Percentiles rank a stretch among this genome's conserved stretches.
phyloP scores from a whole-genome alignment of 2,113 vertebrate species.

The Falcunculus frontatus region DNA sequence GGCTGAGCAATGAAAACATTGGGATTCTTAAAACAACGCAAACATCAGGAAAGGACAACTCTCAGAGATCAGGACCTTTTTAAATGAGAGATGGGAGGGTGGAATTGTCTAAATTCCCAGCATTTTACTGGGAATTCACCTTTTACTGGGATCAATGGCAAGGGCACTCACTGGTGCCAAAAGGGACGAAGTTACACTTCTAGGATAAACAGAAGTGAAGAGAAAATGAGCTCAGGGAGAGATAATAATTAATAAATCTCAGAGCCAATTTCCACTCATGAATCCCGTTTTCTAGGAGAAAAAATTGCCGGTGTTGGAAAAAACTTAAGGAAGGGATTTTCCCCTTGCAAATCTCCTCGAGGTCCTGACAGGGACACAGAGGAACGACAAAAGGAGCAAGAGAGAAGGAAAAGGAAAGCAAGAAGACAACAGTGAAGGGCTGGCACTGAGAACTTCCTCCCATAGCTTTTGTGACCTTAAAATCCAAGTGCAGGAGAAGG shows the following conservation, averaged over 20 bases:
- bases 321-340: background rate
- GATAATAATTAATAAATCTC: background rate
- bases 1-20: background rate
- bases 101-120: background rate
- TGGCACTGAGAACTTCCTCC: background rate
- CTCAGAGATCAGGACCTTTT: background rate
- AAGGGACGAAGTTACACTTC: background rate
- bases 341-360: background rate
- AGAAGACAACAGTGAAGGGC: background rate
- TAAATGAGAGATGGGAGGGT: background rate
- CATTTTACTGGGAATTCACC: background rate
- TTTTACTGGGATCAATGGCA: background rate
- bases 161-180: background rate
- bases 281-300: background rate
- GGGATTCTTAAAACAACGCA: background rate
- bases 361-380: rapidly evolving
- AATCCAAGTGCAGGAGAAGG: background rate
- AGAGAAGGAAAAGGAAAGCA: background rate
- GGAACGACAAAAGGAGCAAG: background rate
- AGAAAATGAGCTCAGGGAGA: background rate
- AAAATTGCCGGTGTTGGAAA: background rate
- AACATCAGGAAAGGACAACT: background rate
- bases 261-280: background rate
- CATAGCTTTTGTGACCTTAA: background rate
- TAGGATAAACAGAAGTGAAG: background rate